These are phyloP conservation scores for Phacellophora camtschatica DNA, from an alignment of 30 jellyfish, hydroid and myxozoan species.

Conservation along the genomic window DNA sequence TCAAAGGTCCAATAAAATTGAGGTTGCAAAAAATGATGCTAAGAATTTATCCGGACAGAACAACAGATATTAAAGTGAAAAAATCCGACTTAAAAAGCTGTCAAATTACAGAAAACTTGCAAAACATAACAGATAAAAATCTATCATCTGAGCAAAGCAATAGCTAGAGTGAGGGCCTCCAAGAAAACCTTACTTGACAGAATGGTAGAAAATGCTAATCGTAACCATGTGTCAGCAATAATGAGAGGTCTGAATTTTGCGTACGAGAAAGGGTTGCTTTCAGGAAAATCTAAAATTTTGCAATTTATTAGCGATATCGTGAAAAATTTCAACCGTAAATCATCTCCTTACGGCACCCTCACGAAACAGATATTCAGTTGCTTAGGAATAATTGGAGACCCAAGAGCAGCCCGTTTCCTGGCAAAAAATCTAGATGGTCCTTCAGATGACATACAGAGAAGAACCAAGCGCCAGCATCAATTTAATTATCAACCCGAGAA, in stretches of 20 bases:
- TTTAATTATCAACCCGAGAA: constrained; percentile 5
- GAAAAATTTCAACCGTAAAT: constrained; percentile 13
- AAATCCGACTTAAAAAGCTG: not conserved
- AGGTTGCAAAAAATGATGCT: not conserved
- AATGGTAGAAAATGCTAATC: constrained; percentile 21
- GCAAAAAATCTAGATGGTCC: constrained; percentile 13
- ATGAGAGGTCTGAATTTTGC: not conserved
- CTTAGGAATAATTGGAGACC: constrained; percentile 3
- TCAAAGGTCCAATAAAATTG: not conserved
- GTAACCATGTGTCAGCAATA: constrained; percentile 17
- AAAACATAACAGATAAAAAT: not conserved
- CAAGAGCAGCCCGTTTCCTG: constrained; percentile 12
- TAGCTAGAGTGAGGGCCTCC: constrained; percentile 5
- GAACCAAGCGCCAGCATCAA: constrained; percentile 19
- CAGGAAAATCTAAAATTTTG: constrained; percentile 15
- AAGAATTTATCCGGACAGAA: not conserved
- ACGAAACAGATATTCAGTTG: constrained; percentile 22
- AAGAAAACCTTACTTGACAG: not conserved
- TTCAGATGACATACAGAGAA: constrained; percentile 6
- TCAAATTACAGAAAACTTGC: not conserved
- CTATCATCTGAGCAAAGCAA: not conserved
- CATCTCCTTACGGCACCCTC: not conserved
- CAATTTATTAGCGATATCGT: constrained; percentile 7
- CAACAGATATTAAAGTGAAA: not conserved
- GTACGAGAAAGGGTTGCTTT: not conserved